phyloP scores from a whole-genome alignment of 2,888 invertebrate genomes.

The Coenonympha glycerion region DNA sequence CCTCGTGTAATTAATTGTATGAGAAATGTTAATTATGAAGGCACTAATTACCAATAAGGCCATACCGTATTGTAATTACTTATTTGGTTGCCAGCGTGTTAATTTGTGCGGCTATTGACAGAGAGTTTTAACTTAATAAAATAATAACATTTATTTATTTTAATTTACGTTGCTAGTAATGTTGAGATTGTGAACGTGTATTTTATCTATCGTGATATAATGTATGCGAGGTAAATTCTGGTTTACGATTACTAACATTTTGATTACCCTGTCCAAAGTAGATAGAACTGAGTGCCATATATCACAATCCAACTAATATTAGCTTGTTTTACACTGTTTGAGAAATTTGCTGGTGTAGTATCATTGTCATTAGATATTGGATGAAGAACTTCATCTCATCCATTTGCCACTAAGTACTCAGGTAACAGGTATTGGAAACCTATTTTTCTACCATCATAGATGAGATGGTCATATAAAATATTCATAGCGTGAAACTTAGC shows the following conservation, averaged over 20 bases:
- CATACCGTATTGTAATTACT: not conserved
- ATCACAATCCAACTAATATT: conserved; percentile 24
- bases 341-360: conserved; percentile 23
- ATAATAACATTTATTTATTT: too few species aligned
- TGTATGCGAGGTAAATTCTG: conserved; percentile 21
- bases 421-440: too few species aligned
- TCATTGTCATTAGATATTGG: conserved; percentile 21
- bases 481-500: too few species aligned
- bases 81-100: not conserved
- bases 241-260: conserved; percentile 9
- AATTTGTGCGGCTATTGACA: not conserved
- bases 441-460: too few species aligned
- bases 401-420: too few species aligned
- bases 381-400: conserved; percentile 21
- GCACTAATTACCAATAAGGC: not conserved
- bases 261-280: conserved; percentile 26
- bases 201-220: conserved; percentile 26
- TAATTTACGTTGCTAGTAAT: not conserved
- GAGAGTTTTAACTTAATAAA: not conserved
- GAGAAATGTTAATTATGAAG: too few species aligned
- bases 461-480: too few species aligned
- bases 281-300: conserved; percentile 24
- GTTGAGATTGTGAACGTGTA: conserved; percentile 10
- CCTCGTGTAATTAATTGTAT: not conserved
- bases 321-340: conserved; percentile 25